Conservation (phyloP, 2,888 invertebrate genomes). For the Troides helena region DNA sequence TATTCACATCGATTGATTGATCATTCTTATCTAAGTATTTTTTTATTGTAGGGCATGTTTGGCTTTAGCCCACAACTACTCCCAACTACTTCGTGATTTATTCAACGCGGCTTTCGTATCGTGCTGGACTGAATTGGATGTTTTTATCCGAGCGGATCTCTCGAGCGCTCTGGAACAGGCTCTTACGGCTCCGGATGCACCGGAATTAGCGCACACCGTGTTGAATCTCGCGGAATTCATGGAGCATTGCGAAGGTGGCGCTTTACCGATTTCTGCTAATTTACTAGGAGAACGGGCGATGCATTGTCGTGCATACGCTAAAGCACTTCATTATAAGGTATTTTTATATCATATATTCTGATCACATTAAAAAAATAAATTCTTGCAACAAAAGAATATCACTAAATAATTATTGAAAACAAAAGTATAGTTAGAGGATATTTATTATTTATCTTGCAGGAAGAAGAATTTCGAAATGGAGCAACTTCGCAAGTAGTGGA, state of each 20-base stretch:
- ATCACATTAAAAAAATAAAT: neutral
- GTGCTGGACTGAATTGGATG: conserved; percentile 97
- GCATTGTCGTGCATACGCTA: conserved; percentile 90
- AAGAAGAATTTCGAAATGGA: conserved; percentile 94
- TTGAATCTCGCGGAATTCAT: conserved; percentile 99
- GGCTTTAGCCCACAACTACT: conserved; percentile 95
- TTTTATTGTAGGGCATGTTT: conserved; percentile 87
- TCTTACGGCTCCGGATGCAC: conserved; percentile 93
- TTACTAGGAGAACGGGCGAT: conserved; percentile 96
- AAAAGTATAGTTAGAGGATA: neutral
- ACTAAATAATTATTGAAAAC: neutral
- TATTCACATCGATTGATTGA: neutral
- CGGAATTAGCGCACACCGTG: conserved; percentile 97
- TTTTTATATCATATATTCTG: neutral
- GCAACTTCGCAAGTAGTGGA: conserved; percentile 94
- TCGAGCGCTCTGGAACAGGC: conserved; percentile 94
- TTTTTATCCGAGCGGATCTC: conserved; percentile 89
- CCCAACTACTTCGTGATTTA: conserved; percentile 95
- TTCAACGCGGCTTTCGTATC: conserved; percentile 99
- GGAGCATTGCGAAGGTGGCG: conserved; percentile 99
- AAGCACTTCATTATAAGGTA: conserved; percentile 82
- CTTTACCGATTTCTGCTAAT: conserved; percentile 92
- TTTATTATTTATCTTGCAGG: conserved; percentile 62
- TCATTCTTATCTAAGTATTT: neutral
- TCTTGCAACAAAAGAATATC: too few species aligned